These are phyloP conservation scores for Netelia virgata DNA, from an alignment of 2,888 invertebrate species.

Conservation along the genomic window DNA sequence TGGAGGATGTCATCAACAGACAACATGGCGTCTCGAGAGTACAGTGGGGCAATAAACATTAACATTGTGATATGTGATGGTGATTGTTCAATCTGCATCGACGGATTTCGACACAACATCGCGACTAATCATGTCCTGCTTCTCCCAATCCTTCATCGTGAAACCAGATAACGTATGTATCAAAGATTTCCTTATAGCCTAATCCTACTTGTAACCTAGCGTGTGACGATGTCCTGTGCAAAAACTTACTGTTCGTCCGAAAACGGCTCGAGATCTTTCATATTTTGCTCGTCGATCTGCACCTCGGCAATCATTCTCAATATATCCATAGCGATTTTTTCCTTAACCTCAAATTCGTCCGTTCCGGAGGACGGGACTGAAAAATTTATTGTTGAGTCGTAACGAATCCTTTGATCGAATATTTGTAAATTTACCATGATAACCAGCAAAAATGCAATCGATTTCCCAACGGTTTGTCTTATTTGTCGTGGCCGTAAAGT, in stretches of 20 bases:
- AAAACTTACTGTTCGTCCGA: conserved; percentile 72
- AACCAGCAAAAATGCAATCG: conserved; percentile 73
- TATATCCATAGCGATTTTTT: conserved; percentile 69
- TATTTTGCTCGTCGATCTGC: conserved; percentile 72
- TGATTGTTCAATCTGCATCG: too few species aligned
- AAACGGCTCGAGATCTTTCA: conserved; percentile 62
- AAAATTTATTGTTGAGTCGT: conserved; percentile 41
- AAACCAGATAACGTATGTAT: neutral
- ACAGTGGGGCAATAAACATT: too few species aligned
- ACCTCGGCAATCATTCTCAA: conserved; percentile 70
- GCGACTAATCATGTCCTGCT: too few species aligned
- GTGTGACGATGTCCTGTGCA: neutral
- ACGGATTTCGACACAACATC: too few species aligned
- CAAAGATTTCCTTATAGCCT: neutral
- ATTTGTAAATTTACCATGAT: conserved; percentile 60
- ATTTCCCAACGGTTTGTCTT: conserved; percentile 68
- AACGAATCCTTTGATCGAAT: neutral
- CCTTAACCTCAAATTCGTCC: conserved; percentile 65
- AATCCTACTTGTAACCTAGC: neutral
- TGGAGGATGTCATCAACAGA: too few species aligned
- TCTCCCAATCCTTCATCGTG: too few species aligned
- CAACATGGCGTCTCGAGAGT: too few species aligned
- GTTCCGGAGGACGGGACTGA: conserved; percentile 69
- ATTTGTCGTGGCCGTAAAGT: conserved; percentile 61
- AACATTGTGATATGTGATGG: too few species aligned